Evolutionary conservation across 2,888 invertebrate species (phyloP), one percentile per base, ranked within the genome.

Genomic region (Melipona beecheii): DNA sequence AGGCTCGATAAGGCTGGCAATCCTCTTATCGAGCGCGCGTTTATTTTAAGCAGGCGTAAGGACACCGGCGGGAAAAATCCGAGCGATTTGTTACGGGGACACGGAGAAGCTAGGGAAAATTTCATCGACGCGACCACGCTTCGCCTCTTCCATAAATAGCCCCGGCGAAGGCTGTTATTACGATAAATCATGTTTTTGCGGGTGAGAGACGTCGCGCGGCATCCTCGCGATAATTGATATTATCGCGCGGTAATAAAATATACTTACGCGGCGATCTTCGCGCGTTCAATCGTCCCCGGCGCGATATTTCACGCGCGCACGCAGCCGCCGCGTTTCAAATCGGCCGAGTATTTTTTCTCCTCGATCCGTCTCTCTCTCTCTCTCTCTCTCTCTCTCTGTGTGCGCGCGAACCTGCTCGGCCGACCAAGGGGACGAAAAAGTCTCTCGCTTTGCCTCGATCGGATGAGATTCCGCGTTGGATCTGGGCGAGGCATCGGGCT

Each of bases 401-500:
- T 21, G 6, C 31, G 21, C 68, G 54, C 11, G 4, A 9, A 19
- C 54, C 54, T 70, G 43, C 36, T 43, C 69, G 56, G 17, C 6
- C 73, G 50, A 31, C 50, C 19, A 27, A 21, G 21, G 19, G 21
- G 4, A 27, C 75, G 65, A 83, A 83, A 43, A 81, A 73, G 78
- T 73, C 66, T 60, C 69, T 73, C 36, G 27, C 68, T n/a, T 73
- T 54, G 66, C 75, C 65, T 65, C 58, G 74, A 72, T 72, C 83
- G 75, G 71, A 84, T 58, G 69, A 80, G 84, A 84, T 84, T 84
- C 85, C 80, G 73, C 65, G 69, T n/a, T 43, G 43, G 52, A 85
- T 80, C 84, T 85, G 85, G 85, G 85, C 85, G 85, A 85, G 85
- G 85, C 85, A 56, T 58, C 65, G 62, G 19, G 31, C 69, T 69